Conservation (phyloP, 2,888 invertebrate species). For the Epistrophe grossulariae region DNA sequence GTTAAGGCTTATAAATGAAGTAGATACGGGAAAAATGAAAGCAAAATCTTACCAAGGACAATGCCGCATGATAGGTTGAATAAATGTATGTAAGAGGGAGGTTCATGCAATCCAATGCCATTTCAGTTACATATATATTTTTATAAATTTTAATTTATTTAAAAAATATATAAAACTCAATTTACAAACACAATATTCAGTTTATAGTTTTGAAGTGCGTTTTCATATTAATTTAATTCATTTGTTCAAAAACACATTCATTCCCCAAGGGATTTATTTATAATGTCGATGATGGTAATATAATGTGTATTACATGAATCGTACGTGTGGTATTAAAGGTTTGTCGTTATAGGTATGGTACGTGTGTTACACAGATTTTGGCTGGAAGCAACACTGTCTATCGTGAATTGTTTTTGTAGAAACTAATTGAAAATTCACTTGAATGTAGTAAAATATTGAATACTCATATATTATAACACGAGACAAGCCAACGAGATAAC, state of each 20-base stretch:
- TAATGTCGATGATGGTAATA: not conserved
- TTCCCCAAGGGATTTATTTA: not conserved
- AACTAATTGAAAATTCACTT: conserved; percentile 29
- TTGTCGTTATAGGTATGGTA: not conserved
- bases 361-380: not conserved
- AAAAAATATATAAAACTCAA: not conserved
- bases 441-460: not conserved
- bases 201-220: not conserved
- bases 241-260: conserved; percentile 10
- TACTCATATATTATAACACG: not conserved
- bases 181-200: not conserved
- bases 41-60: no score
- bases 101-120: no score
- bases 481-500: not conserved
- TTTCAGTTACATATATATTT: not conserved
- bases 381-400: not conserved
- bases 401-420: not conserved
- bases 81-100: no score
- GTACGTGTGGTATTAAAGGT: conserved; percentile 4
- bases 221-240: not conserved
- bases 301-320: not conserved
- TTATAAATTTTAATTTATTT: not conserved
- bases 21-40: no score
- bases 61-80: no score
- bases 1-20: no score